A percentile compares a stretch with the other conserved stretches of the same genome.
phyloP scores from a whole-genome alignment of 64 coral and sea anemone genomes.

The Porites australiensis region DNA sequence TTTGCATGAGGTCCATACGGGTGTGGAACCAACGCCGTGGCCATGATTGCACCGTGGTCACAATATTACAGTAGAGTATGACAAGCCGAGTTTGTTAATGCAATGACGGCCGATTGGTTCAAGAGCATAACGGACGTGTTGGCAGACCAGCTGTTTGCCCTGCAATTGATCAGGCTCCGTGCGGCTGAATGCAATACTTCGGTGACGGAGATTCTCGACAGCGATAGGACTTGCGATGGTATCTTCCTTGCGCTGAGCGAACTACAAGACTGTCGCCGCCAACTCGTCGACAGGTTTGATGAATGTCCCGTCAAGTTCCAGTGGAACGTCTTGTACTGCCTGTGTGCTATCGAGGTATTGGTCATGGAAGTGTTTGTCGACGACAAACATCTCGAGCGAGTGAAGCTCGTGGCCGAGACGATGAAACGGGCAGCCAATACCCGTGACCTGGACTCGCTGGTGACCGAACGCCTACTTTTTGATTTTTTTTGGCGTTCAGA shows the following conservation, averaged over 20 bases:
- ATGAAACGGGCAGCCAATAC: not conserved
- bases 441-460: not conserved
- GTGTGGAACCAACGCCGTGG: not conserved
- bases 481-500: not conserved
- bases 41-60: not conserved
- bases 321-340: not conserved
- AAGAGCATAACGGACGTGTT: not conserved
- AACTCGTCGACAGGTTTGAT: not conserved
- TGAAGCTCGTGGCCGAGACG: not conserved
- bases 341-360: not conserved
- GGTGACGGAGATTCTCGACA: not conserved
- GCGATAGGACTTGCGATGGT: not conserved
- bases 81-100: not conserved
- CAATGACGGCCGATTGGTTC: not conserved
- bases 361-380: not conserved
- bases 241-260: not conserved
- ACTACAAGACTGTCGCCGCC: not conserved
- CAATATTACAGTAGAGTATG: not conserved
- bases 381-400: not conserved
- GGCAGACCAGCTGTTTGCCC: not conserved
- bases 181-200: not conserved
- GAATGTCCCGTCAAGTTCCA: not conserved
- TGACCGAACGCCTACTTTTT: not conserved
- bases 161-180: not conserved
- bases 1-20: not conserved